A percentile compares a stretch with the other conserved stretches of the same genome.
phyloP scores from a whole-genome alignment of 2,888 invertebrate species.

The Altica lythri region DNA sequence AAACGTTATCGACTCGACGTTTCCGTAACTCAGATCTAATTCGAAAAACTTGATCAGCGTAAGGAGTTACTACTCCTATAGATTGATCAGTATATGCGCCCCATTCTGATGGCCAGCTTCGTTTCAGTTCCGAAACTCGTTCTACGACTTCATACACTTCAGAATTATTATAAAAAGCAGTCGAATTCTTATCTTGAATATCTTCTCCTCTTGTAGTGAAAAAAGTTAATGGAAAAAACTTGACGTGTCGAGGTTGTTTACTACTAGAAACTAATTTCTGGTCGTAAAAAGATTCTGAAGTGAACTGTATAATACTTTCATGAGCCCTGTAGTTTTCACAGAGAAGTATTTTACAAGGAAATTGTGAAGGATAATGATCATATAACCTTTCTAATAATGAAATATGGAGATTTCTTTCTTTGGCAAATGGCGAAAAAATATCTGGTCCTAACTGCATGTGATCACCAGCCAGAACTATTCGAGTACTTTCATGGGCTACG shows the following conservation, averaged over 20 bases:
- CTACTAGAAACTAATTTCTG: slow-evolving; percentile 75
- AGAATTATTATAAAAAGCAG: slow-evolving; percentile 80
- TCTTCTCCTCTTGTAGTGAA: slow-evolving; percentile 81
- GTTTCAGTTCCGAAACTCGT: slow-evolving; percentile 71
- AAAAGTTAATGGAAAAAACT: slow-evolving; percentile 76
- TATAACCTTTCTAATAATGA: slow-evolving; percentile 79
- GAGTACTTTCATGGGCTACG: slow-evolving; percentile 71
- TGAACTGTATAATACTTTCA: slow-evolving; percentile 78
- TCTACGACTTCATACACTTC: slow-evolving; percentile 79
- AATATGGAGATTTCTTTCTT: slow-evolving; percentile 70
- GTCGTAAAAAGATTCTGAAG: slow-evolving; percentile 81
- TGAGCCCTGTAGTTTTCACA: slow-evolving; percentile 85
- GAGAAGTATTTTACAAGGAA: slow-evolving; percentile 77
- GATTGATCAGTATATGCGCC: slow-evolving; percentile 76
- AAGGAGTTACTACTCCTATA: slow-evolving; percentile 85
- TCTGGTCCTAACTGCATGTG: slow-evolving; percentile 86
- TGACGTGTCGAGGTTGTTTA: slow-evolving; percentile 70
- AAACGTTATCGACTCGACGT: slow-evolving; percentile 72
- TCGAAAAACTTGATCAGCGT: slow-evolving; percentile 77
- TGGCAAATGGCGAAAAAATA: slow-evolving; percentile 75
- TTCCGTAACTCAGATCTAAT: slow-evolving; percentile 78
- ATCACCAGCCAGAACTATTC: slow-evolving; percentile 79
- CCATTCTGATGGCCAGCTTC: slow-evolving; percentile 76
- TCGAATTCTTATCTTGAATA: slow-evolving; percentile 76
- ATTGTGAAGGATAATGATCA: slow-evolving; percentile 71